Percentiles rank a stretch among this genome's conserved stretches.
phyloP scores from a whole-genome alignment of 2,888 invertebrate genomes.

The Dicyrtomina minuta region DNA sequence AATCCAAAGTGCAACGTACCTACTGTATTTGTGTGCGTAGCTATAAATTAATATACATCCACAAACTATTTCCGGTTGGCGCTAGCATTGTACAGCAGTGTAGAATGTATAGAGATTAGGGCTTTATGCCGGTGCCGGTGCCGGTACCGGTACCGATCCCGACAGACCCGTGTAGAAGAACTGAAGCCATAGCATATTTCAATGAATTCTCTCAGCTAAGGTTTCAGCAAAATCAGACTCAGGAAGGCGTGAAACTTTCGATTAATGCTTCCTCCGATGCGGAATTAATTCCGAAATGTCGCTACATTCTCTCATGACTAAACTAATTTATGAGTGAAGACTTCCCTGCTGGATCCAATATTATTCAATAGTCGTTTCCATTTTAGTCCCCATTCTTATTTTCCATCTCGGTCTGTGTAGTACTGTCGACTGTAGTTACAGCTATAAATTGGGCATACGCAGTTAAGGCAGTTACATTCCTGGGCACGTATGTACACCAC shows the following conservation, averaged over 20 bases:
- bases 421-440: too few species aligned
- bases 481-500: too few species aligned
- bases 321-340: slow-evolving; percentile 44
- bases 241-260: slow-evolving; percentile 52
- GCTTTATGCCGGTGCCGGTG: too few species aligned
- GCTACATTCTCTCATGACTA: slow-evolving; percentile 35
- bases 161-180: background rate
- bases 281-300: slow-evolving; percentile 52
- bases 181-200: background rate
- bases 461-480: too few species aligned
- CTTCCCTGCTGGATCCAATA: slow-evolving; percentile 27
- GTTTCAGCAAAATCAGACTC: slow-evolving; percentile 43
- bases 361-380: background rate
- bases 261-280: slow-evolving; percentile 53
- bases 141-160: too few species aligned
- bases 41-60: too few species aligned
- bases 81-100: too few species aligned
- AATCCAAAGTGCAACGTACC: too few species aligned
- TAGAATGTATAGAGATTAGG: too few species aligned
- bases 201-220: slow-evolving; percentile 14
- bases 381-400: background rate
- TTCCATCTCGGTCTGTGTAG: background rate
- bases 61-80: too few species aligned
- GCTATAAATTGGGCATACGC: too few species aligned
- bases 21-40: too few species aligned